A percentile compares a stretch with the other conserved stretches of the same genome.
Evolutionary conservation across 1,140 invertebrate species (phyloP).

Genomic region (Pectinophora gossypiella): DNA sequence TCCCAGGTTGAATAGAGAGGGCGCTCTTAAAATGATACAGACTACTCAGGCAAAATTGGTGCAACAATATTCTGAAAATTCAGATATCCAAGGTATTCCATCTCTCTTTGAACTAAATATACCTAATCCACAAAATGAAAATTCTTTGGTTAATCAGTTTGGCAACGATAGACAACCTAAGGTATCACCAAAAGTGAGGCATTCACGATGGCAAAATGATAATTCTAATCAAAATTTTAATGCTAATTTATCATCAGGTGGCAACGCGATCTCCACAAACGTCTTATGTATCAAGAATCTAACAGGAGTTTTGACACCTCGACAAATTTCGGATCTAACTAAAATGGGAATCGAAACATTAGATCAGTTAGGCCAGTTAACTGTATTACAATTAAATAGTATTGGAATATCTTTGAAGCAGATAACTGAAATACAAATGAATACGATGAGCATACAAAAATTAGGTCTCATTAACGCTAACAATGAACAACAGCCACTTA

Average conservation of each 20-base stretch:
- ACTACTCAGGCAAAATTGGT: slow-evolving; percentile 81
- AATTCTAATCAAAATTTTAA: slow-evolving; percentile 57
- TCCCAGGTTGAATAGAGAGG: slow-evolving; percentile 85
- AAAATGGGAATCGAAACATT: slow-evolving; percentile 77
- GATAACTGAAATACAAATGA: slow-evolving; percentile 78
- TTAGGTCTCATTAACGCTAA: slow-evolving; percentile 66
- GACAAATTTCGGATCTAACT: slow-evolving; percentile 76
- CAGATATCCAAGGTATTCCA: slow-evolving; percentile 65
- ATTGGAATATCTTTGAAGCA: slow-evolving; percentile 76
- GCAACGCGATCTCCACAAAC: slow-evolving; percentile 35
- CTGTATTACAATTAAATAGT: slow-evolving; percentile 76
- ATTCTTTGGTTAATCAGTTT: slow-evolving; percentile 36
- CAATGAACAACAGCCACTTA: slow-evolving; percentile 43
- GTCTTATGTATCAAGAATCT: slow-evolving; percentile 76
- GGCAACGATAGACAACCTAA: slow-evolving; percentile 63
- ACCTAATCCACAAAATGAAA: slow-evolving; percentile 58
- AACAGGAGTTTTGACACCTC: slow-evolving; percentile 71
- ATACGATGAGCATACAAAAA: slow-evolving; percentile 76
- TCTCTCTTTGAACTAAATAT: slow-evolving; percentile 77
- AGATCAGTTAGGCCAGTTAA: slow-evolving; percentile 76
- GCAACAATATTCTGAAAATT: slow-evolving; percentile 70
- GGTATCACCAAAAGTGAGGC: slow-evolving; percentile 74
- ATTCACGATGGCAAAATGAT: slow-evolving; percentile 78
- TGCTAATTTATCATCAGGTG: slow-evolving; percentile 48
- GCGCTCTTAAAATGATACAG: slow-evolving; percentile 83